Conservation (phyloP, 2,797 vertebrate species). For the Sebastes vulpes region DNA sequence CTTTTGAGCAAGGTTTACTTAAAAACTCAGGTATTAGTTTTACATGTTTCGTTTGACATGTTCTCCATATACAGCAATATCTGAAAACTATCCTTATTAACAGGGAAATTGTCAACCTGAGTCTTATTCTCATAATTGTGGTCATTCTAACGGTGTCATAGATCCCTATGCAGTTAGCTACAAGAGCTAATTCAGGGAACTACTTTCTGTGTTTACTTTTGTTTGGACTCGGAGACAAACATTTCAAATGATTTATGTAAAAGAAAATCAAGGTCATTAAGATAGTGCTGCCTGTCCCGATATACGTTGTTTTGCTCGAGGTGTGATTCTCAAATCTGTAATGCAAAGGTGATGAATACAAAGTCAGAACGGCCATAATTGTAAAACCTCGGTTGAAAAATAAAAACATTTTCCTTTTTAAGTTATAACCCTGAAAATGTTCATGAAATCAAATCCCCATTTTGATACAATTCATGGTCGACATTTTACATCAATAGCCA, state of each 20-base stretch:
- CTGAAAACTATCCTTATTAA: background rate
- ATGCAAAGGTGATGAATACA: too few relatives aligned
- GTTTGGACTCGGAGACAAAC: background rate
- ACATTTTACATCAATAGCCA: too few relatives aligned
- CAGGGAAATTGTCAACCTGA: background rate
- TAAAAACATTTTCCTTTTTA: too few relatives aligned
- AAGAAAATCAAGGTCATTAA: fast-evolving
- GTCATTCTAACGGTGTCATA: background rate
- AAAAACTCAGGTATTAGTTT: background rate
- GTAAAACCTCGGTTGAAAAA: too few relatives aligned
- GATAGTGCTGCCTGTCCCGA: fast-evolving
- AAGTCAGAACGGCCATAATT: too few relatives aligned
- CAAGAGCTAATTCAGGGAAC: background rate
- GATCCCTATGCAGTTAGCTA: background rate
- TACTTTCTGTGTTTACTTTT: background rate
- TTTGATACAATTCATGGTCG: too few relatives aligned
- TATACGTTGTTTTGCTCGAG: too few relatives aligned
- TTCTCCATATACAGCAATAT: background rate
- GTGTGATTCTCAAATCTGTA: too few relatives aligned
- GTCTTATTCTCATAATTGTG: background rate
- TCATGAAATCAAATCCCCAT: too few relatives aligned
- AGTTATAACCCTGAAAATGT: too few relatives aligned
- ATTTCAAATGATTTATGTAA: background rate
- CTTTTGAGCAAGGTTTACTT: background rate
- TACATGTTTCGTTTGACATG: background rate